A percentile compares a stretch with the other conserved stretches of the same genome.
Evolutionary conservation across 2,113 vertebrate species (phyloP).

Genomic region (Oreochromis spilurus): DNA sequence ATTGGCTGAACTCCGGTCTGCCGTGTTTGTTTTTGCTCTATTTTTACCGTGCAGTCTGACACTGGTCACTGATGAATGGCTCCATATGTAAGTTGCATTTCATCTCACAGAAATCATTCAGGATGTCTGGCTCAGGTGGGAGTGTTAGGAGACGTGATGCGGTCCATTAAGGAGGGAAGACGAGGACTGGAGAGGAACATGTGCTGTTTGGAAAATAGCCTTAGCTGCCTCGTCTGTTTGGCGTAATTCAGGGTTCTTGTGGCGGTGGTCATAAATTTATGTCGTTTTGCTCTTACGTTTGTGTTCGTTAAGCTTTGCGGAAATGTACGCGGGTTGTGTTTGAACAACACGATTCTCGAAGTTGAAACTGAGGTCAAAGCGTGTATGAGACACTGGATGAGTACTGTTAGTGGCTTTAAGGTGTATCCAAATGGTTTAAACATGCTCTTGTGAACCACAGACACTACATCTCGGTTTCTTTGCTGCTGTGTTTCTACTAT

Average conservation of each 20-base stretch:
- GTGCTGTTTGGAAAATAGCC: not conserved
- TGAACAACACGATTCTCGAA: not conserved
- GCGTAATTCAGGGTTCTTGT: not conserved
- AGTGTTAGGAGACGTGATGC: not conserved
- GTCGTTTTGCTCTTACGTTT: not conserved
- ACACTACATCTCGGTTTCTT: not conserved
- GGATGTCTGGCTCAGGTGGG: not conserved
- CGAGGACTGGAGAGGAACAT: not conserved
- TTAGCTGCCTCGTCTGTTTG: not conserved
- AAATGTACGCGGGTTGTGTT: not conserved
- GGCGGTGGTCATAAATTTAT: not conserved
- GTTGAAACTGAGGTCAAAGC: not conserved
- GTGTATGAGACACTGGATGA: not conserved
- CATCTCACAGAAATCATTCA: slow-evolving; percentile 22
- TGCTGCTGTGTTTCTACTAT: not conserved
- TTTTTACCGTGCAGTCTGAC: slow-evolving; percentile 58
- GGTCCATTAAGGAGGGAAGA: not conserved
- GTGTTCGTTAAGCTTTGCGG: not conserved
- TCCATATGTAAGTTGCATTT: slow-evolving; percentile 59
- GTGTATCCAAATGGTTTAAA: not conserved
- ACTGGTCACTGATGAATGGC: slow-evolving; percentile 55
- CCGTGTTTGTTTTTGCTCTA: slow-evolving; percentile 64
- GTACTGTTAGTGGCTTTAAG: not conserved
- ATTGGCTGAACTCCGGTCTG: slow-evolving; percentile 12
- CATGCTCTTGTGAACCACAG: not conserved